Conservation (phyloP, 2,888 invertebrate genomes). For the Scrobipalpa costella region DNA sequence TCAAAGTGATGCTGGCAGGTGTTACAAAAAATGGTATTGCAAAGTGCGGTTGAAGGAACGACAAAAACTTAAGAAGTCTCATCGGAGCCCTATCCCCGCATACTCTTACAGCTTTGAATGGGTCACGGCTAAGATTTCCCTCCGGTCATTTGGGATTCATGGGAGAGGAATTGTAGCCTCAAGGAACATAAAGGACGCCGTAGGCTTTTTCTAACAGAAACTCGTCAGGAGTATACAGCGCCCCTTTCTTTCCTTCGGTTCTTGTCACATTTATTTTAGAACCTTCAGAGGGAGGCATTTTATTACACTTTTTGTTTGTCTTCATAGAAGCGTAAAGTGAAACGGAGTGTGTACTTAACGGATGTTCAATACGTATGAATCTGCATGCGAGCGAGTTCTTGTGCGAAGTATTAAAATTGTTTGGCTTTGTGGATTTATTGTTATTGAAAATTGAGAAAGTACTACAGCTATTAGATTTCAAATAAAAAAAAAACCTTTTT, state of each 20-base stretch:
- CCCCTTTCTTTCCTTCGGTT: constrained; percentile 56
- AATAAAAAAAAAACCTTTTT: background rate
- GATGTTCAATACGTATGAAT: constrained; percentile 32
- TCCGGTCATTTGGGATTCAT: constrained; percentile 81
- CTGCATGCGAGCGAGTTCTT: constrained; percentile 27
- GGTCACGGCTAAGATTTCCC: constrained; percentile 81
- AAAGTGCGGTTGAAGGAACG: constrained; percentile 14
- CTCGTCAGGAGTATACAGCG: constrained; percentile 61
- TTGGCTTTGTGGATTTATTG: constrained; percentile 16
- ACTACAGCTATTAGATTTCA: constrained; percentile 1
- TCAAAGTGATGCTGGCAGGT: background rate
- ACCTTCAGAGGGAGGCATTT: constrained; percentile 50
- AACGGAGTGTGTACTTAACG: constrained; percentile 38
- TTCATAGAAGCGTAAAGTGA: constrained; percentile 40
- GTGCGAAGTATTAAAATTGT: constrained; percentile 14
- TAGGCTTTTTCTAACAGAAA: constrained; percentile 70
- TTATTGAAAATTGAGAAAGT: background rate
- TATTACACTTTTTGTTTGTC: constrained; percentile 48
- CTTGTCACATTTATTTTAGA: constrained; percentile 61
- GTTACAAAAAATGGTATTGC: constrained; percentile 11
- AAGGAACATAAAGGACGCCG: constrained; percentile 77
- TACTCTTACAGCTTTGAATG: constrained; percentile 69
- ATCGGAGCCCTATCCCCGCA: constrained; percentile 44
- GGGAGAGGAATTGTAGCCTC: constrained; percentile 77
- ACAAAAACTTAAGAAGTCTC: constrained; percentile 34